Percentiles rank a stretch among this genome's conserved stretches.
phyloP scores from a whole-genome alignment of 2,113 vertebrate species.

The Mustela lutreola region DNA sequence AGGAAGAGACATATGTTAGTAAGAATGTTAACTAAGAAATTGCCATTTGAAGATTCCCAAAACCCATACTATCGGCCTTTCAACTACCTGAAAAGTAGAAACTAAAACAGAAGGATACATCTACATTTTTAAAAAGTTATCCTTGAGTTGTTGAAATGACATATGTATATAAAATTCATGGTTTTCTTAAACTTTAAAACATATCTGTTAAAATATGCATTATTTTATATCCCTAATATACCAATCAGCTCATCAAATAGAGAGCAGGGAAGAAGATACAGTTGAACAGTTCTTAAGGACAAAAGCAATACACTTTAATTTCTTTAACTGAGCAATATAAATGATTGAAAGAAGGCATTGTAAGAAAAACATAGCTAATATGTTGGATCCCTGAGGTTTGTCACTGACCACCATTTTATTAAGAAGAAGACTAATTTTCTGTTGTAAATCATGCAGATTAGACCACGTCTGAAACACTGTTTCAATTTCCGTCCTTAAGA shows the following conservation, averaged over 20 bases:
- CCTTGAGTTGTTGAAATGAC: neutral
- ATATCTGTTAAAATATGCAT: neutral
- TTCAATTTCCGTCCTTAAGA: neutral
- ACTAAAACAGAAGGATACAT: neutral
- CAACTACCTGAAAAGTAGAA: neutral
- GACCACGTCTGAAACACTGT: neutral
- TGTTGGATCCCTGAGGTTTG: neutral
- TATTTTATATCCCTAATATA: neutral
- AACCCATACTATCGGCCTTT: neutral
- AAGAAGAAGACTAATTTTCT: neutral
- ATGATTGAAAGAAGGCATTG: neutral
- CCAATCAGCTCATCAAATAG: neutral
- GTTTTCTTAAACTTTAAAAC: neutral
- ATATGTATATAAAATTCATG: neutral
- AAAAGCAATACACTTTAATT: neutral
- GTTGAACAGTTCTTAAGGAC: neutral
- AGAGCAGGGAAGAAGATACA: neutral
- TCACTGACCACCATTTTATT: accelerated
- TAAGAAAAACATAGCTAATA: neutral
- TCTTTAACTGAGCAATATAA: neutral
- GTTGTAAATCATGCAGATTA: neutral
- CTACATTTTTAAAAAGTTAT: neutral
- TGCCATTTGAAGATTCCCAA: neutral
- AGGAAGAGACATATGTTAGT: neutral
- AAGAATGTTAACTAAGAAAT: neutral